phyloP scores from a whole-genome alignment of 1,140 invertebrate genomes.

The Nasonia longicornis region DNA sequence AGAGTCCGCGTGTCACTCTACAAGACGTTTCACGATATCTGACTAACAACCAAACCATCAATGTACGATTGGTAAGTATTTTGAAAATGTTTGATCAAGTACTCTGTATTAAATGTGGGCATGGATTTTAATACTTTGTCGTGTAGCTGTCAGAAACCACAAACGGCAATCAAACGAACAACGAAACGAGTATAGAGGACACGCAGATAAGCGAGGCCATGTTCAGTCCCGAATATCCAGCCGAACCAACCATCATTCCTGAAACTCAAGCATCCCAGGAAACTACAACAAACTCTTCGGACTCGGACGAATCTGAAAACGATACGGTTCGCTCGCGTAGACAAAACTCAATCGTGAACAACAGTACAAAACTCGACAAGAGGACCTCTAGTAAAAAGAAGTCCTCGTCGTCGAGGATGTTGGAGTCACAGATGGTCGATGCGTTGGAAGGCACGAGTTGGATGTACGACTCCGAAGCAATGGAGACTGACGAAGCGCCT shows the following conservation, averaged over 20 bases:
- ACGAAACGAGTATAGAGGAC: slow-evolving; percentile 19
- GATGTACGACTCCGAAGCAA: slow-evolving; percentile 49
- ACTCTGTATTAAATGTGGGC: neutral
- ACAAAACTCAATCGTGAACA: slow-evolving; percentile 1
- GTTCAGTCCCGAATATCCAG: slow-evolving; percentile 8
- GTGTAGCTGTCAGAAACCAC: slow-evolving; percentile 12
- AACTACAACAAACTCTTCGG: neutral
- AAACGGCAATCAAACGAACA: slow-evolving; percentile 29
- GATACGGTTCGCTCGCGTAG: neutral
- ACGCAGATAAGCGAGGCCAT: slow-evolving; percentile 26
- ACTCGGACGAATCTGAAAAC: slow-evolving; percentile 1
- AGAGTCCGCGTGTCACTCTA: slow-evolving; percentile 58
- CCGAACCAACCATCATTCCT: neutral
- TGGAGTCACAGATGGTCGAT: slow-evolving; percentile 53
- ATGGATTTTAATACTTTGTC: slow-evolving; percentile 10
- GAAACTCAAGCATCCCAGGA: slow-evolving; percentile 38
- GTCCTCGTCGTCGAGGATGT: neutral
- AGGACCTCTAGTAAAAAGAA: neutral
- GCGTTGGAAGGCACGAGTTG: slow-evolving; percentile 66
- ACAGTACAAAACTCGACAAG: neutral
- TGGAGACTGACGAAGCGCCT: neutral
- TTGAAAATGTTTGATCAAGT: neutral
- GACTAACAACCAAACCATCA: slow-evolving; percentile 61
- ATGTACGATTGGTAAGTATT: slow-evolving; percentile 54
- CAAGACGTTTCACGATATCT: slow-evolving; percentile 63